A percentile compares a stretch with the other conserved stretches of the same genome.
These are phyloP conservation scores for Heliconius ismenius DNA, from an alignment of 2,888 invertebrate genomes.

Conservation along the genomic window DNA sequence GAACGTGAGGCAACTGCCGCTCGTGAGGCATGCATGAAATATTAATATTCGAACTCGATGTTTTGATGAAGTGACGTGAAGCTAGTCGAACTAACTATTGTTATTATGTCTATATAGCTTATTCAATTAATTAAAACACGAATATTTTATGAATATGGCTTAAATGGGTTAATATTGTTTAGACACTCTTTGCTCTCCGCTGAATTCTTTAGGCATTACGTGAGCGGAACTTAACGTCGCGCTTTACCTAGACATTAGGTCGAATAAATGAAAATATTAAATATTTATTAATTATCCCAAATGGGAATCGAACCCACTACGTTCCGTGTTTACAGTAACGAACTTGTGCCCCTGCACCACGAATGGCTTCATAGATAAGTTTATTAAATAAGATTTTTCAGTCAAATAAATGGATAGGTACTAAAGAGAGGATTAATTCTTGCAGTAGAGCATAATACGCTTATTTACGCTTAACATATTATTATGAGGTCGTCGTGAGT, in stretches of 20 bases:
- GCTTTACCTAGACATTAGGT: too few relatives aligned
- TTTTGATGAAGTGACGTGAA: conserved; percentile 27
- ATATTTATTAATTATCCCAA: too few relatives aligned
- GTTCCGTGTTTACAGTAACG: too few relatives aligned
- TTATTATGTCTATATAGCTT: neutral
- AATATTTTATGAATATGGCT: neutral
- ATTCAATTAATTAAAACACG: neutral
- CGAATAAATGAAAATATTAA: too few relatives aligned
- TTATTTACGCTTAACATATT: neutral
- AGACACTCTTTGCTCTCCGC: too few relatives aligned
- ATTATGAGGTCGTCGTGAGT: neutral
- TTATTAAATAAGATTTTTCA: neutral
- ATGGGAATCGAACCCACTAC: too few relatives aligned
- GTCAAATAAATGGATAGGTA: neutral
- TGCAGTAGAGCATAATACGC: neutral
- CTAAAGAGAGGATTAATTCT: neutral
- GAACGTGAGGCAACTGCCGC: conserved; percentile 42
- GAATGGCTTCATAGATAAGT: neutral
- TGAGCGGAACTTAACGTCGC: too few relatives aligned
- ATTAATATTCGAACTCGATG: conserved; percentile 39
- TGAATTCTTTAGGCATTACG: too few relatives aligned
- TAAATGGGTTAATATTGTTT: too few relatives aligned
- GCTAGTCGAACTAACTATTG: conserved; percentile 7
- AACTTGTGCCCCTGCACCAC: too few relatives aligned
- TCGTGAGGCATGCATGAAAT: conserved; percentile 39